Percentiles rank a stretch among this genome's conserved stretches.
phyloP scores from a whole-genome alignment of 2,888 invertebrate genomes.

The Apamea anceps region DNA sequence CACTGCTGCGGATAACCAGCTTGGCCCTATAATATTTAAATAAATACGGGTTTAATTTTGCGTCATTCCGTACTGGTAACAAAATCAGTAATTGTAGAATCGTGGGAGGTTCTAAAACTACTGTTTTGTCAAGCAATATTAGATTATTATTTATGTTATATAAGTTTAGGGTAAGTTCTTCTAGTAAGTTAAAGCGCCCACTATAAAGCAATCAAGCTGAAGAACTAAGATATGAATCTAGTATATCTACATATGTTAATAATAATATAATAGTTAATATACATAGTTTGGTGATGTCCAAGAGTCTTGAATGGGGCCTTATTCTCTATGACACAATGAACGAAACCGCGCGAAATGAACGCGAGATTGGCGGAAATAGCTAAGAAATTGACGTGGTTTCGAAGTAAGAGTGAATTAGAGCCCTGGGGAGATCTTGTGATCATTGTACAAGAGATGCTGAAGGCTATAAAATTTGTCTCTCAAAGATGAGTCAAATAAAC shows the following conservation, averaged over 20 bases:
- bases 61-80: neutral
- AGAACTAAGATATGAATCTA: too few relatives aligned
- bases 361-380: too few relatives aligned
- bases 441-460: neutral
- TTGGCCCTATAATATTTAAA: neutral
- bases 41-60: neutral
- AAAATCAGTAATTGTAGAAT: neutral
- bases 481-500: neutral
- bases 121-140: too few relatives aligned
- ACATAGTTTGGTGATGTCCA: neutral
- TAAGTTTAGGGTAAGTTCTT: neutral
- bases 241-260: neutral
- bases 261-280: too few relatives aligned
- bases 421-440: neutral
- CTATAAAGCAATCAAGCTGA: too few relatives aligned
- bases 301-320: neutral
- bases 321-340: too few relatives aligned
- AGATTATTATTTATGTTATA: neutral
- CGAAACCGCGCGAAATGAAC: too few relatives aligned
- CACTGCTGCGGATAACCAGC: constrained; percentile 4
- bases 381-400: too few relatives aligned
- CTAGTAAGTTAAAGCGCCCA: neutral
- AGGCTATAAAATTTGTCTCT: neutral
- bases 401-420: too few relatives aligned
- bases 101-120: neutral